phyloP scores from a whole-genome alignment of 2,113 vertebrate genomes.

The Meleagris gallopavo region DNA sequence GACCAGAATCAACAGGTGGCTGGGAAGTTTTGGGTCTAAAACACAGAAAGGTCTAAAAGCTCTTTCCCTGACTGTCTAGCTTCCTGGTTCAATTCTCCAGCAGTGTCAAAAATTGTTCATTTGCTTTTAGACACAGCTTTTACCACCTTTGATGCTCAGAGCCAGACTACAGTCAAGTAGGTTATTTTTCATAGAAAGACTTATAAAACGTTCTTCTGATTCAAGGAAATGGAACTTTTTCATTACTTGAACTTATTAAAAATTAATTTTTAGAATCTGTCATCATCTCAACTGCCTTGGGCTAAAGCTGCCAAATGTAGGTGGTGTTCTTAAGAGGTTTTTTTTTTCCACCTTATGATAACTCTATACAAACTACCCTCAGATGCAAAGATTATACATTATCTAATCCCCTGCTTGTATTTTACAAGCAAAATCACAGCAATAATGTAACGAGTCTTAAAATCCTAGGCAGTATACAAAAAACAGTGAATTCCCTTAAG shows the following conservation, averaged over 20 bases:
- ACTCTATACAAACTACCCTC: neutral
- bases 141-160: neutral
- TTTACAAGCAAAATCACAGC: constrained; percentile 1
- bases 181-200: neutral
- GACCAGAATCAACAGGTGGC: neutral
- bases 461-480: neutral
- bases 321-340: neutral
- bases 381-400: neutral
- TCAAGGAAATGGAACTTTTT: neutral
- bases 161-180: neutral
- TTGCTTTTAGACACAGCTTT: neutral
- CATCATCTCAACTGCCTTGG: neutral
- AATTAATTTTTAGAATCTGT: neutral
- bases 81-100: neutral
- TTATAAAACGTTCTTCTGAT: neutral
- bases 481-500: constrained; percentile 5
- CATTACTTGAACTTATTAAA: neutral
- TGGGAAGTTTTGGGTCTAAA: neutral
- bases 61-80: neutral
- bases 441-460: neutral
- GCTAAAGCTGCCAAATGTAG: neutral
- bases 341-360: neutral
- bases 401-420: neutral
- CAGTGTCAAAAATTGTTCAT: neutral
- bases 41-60: constrained; percentile 2